Evolutionary conservation across 2,888 invertebrate species (phyloP), one percentile per base, ranked within the genome.

Genomic region (Erpobdella octoculata): DNA sequence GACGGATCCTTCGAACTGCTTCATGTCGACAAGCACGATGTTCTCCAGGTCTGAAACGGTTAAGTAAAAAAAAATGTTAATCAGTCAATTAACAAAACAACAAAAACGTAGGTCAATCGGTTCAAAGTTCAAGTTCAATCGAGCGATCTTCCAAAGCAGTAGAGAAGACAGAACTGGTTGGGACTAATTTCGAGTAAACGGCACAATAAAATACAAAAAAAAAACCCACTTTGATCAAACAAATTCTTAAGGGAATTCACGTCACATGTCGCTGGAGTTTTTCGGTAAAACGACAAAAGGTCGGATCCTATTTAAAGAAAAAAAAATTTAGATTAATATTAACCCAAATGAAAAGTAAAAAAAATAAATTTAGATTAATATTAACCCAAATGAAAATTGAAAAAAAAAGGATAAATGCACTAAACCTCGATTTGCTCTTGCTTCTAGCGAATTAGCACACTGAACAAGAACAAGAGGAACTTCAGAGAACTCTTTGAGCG

Each of bases 201-300:
- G 46, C 46, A n/a, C 21, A 46, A 21, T n/a, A 18, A 5, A 5
- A 18, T 3, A 3, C 46, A 28, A 48, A 18, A 3, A 4, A 21
- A n/a, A 65, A 37, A 67, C 33, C 6, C 25, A 67, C 67, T 38
- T 46, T 41, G 15, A n/a, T 38, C 35, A 70, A 83, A 79, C 35
- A 78, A 77, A 28, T 80, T 85, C 78, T 86, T 85, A 73, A 89
- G 82, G 77, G 86, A 86, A 77, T 85, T 85, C 71, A 88, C 85
- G 78, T 86, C 86, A 77, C 88, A 88, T 64, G 87, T 84, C 61
- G 86, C 85, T 65, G 88, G 86, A 74, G 88, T 86, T 70, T 86
- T 86, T 78, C 87, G 86, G 80, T 89, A 89, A 65, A 89, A 84
- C 80, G 87, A 87, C 79, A 89, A 88, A 72, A 89, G 84, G 82